Conservation (phyloP, 2,888 invertebrate genomes). For the Caenorhabditis becei region DNA sequence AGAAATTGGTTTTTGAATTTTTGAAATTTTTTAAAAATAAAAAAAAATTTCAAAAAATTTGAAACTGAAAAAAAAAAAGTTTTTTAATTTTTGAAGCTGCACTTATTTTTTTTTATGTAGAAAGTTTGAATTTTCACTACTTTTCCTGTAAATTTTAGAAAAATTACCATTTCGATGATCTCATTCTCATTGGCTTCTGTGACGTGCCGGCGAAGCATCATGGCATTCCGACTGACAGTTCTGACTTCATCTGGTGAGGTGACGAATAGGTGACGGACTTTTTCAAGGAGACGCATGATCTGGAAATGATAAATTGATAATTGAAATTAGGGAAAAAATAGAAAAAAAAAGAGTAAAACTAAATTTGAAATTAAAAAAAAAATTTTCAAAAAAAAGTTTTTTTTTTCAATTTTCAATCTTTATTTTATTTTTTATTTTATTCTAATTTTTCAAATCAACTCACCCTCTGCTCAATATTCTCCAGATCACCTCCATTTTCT, state of each 20-base stretch:
- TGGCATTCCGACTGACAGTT: constrained; percentile 9
- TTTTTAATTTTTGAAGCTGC: no score
- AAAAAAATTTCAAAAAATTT: no score
- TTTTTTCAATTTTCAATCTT: no score
- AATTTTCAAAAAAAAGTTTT: no score
- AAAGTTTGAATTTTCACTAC: no score
- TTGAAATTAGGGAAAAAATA: neutral
- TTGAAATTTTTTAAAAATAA: no score
- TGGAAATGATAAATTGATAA: neutral
- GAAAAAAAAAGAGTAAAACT: no score
- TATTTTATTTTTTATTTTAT: constrained; percentile 1
- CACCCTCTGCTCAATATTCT: constrained; percentile 14
- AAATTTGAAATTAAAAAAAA: no score
- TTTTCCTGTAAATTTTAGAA: no score
- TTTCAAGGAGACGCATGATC: constrained; percentile 38
- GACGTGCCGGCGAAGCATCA: constrained; percentile 44
- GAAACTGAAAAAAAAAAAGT: no score
- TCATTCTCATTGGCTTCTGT: constrained; percentile 36
- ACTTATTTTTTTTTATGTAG: no score
- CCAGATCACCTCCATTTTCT: constrained; percentile 30
- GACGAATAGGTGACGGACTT: constrained; percentile 24
- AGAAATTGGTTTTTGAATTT: no score
- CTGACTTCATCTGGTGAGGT: constrained; percentile 14
- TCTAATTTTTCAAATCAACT: neutral
- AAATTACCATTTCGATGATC: constrained; percentile 32